Base-by-base conservation (phyloP, 2,113 vertebrate species). In the Oreochromis tanganicae region DNA sequence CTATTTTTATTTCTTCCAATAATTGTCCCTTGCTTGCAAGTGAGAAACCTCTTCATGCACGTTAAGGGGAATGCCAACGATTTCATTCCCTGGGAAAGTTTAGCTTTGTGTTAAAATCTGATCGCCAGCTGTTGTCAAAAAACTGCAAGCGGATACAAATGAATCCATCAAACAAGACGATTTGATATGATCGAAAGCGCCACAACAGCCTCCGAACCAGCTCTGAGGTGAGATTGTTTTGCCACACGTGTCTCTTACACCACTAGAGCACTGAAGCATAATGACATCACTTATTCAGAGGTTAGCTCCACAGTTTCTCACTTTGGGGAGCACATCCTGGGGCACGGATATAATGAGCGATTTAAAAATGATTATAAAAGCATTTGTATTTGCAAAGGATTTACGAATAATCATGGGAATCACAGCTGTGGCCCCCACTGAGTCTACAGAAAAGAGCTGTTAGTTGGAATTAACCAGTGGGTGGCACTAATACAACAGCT, bases 281-380 rank as follows among this genome's bases (percentile, higher is more conserved):
- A 91, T 83, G 86, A 56, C 87, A 91, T 89, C 83, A 78, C 88
- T 90, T 91, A 89, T 82, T 89, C 78, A 68, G 82, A 82, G 81
- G 63, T 87, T 68, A 75, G 86, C 73, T 3, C 86, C 17, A 48
- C 85, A 68, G 71, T 68, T 83, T 61, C 81, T 41, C 90, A 46
- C 88, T 87, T 89, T 75, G 87, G 85, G 84, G 91, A 86, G 83
- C 16, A 38, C 80, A 86, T 94, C 91, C 91, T 24, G 90, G 81
- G 88, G 88, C 81, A 75, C 57, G 59, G 81, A 87, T 82, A 82
- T 78, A 90, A 90, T 34, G 16, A 93, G 89, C 52, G 80, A 93
- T 94, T 91, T 80, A 81, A 89, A 94, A 87, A 68, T 91, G 91
- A 94, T 94, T 91, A 94, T 85, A 81, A 94, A 94, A 75, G 84